Percentiles rank a stretch among this genome's conserved stretches.
Evolutionary conservation across 2,113 vertebrate species (phyloP).

Genomic region (Maccullochella peelii): DNA sequence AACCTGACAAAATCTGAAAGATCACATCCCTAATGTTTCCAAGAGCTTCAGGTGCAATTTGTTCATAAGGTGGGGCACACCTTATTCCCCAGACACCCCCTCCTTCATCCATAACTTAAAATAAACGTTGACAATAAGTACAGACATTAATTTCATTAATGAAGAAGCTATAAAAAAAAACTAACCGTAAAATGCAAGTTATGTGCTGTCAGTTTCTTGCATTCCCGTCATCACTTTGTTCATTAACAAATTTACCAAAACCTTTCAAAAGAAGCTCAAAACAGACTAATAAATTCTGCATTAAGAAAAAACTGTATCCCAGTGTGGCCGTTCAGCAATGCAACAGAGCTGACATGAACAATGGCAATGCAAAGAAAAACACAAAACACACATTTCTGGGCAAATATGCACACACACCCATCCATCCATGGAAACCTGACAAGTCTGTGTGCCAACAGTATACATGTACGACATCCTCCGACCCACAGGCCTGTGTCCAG

Average conservation of each 20-base stretch:
- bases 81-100: neutral
- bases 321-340: neutral
- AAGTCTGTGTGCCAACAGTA: neutral
- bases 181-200: neutral
- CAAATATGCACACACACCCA: neutral
- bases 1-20: constrained; percentile 30
- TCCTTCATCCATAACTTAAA: constrained; percentile 37
- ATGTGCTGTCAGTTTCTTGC: constrained; percentile 23
- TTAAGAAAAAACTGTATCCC: neutral
- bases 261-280: neutral
- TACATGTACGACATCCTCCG: neutral
- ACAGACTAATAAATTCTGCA: constrained; percentile 1
- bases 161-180: constrained; percentile 20
- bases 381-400: constrained; percentile 21
- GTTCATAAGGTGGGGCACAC: neutral
- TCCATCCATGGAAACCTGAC: neutral
- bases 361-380: constrained; percentile 4
- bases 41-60: constrained; percentile 27
- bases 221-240: constrained; percentile 1
- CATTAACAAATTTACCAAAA: constrained; percentile 14
- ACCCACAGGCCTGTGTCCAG: neutral
- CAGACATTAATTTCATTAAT: constrained; percentile 11
- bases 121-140: constrained; percentile 16
- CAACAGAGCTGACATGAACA: constrained; percentile 4
- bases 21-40: constrained; percentile 40